Base-by-base conservation (phyloP, 1,140 invertebrate species). In the Lasioglossum albipes region DNA sequence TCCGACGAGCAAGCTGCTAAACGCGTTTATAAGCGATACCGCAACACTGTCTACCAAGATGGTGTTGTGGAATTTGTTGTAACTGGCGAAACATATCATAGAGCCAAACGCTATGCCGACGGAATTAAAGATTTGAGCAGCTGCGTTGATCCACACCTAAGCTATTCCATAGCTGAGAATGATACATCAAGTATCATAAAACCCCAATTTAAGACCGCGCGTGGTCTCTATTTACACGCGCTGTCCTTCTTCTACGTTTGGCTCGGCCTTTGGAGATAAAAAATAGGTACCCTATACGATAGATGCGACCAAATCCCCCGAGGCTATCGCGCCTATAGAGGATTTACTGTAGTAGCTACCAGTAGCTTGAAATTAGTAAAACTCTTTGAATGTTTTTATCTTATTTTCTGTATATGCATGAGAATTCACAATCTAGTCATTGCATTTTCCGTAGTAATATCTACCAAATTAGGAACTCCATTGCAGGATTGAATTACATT, bases 51-150 rank as follows among this genome's bases (percentile, higher is more conserved):
- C 97, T 73, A 97, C 95, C 31, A 98, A 93, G 79, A 98, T 96
- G 86, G 97, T 97, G 90, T 98, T 98, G 89, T 97, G 96, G 90
- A 98, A 98, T 90, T 96, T 96, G 92, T 98, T 99, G 93, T 98
- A 99, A 89, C 97, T 98, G n/a, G 97, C 97, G 91, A 98, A 98
- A 88, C 97, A 97, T 89, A 99, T 98, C 94, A 98, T 97, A 7
- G 97, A 97, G 27, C 98, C 98, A 88, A 98, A 97, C 0, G 97
- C 97, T 52, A 98, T 97, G 73, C 97, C 97, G 79, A 98, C 96
- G 0, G 98, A 98, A 93, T 98, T 98, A 91, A 99, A 98, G 84
- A 97, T 98, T 93, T 99, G 98, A 10, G 97, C 97, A 10, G 97
- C 96, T 16, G 98, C 98, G 91, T 97, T 97, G 18, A 98, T 96